Evolutionary conservation across 2,113 vertebrate genomes (phyloP).

Genomic region (Nothobranchius kuhntae): DNA sequence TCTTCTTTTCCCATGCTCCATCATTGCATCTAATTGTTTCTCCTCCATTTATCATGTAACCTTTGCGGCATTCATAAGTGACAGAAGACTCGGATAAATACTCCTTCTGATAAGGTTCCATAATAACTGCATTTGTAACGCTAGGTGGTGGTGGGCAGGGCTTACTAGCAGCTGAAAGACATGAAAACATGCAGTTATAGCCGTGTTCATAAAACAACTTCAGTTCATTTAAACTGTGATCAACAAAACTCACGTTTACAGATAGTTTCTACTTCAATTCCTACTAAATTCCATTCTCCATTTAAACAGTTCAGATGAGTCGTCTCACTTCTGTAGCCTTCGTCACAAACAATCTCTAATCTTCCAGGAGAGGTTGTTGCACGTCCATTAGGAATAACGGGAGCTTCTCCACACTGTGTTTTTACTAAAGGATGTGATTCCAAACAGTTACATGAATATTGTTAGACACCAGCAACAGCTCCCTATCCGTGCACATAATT

Average conservation of each 20-base stretch:
- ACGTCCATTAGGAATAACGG: conserved; percentile 38
- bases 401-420: conserved; percentile 21
- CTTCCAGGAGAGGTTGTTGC: accelerated
- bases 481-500: no score
- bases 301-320: accelerated
- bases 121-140: conserved; percentile 17
- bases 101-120: background rate
- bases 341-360: accelerated
- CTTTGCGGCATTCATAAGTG: conserved; percentile 38
- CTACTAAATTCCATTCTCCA: conserved; percentile 21
- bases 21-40: background rate
- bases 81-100: conserved; percentile 7
- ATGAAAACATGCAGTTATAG: no score
- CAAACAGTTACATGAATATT: no score
- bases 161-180: no score
- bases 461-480: no score
- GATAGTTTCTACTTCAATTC: accelerated
- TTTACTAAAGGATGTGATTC: no score
- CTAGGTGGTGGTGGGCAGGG: no score
- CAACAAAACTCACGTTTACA: conserved; percentile 49
- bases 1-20: conserved; percentile 33
- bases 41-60: background rate
- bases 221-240: no score
- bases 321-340: background rate
- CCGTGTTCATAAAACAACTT: no score